phyloP scores from a whole-genome alignment of 2,113 vertebrate genomes.

The Mustela lutreola region DNA sequence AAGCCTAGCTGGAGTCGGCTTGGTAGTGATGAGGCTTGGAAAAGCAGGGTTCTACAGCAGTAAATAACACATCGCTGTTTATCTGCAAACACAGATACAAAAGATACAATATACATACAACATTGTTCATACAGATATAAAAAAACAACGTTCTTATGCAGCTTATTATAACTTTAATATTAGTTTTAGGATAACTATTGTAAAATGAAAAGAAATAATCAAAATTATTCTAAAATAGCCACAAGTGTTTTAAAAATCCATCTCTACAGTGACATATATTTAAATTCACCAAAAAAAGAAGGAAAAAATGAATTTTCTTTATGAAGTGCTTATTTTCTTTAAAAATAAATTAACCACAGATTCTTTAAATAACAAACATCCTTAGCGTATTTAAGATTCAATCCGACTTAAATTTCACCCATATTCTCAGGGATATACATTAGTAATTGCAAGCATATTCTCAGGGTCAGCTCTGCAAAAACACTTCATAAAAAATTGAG shows the following conservation, averaged over 20 bases:
- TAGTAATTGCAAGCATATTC: constrained; percentile 14
- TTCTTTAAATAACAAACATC: constrained; percentile 60
- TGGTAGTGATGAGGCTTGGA: background rate
- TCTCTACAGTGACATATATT: constrained; percentile 15
- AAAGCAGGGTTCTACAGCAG: background rate
- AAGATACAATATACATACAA: too few species aligned
- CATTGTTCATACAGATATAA: too few species aligned
- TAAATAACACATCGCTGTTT: background rate
- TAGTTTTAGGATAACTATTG: background rate
- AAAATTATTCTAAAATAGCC: constrained; percentile 29
- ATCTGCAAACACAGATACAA: background rate
- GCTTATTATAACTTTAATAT: background rate
- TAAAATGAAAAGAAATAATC: background rate
- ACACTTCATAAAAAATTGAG: background rate
- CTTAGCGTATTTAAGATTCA: constrained; percentile 26
- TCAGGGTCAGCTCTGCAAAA: background rate
- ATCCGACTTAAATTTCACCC: constrained; percentile 43
- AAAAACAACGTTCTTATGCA: background rate
- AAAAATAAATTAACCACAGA: constrained; percentile 30
- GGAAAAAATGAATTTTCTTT: constrained; percentile 25
- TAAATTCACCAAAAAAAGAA: background rate
- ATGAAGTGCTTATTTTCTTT: constrained; percentile 56
- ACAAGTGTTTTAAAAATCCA: constrained; percentile 1
- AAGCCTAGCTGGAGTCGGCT: background rate
- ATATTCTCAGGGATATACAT: background rate